phyloP scores from a whole-genome alignment of 2,113 vertebrate species.

The Pyxicephalus adspersus region DNA sequence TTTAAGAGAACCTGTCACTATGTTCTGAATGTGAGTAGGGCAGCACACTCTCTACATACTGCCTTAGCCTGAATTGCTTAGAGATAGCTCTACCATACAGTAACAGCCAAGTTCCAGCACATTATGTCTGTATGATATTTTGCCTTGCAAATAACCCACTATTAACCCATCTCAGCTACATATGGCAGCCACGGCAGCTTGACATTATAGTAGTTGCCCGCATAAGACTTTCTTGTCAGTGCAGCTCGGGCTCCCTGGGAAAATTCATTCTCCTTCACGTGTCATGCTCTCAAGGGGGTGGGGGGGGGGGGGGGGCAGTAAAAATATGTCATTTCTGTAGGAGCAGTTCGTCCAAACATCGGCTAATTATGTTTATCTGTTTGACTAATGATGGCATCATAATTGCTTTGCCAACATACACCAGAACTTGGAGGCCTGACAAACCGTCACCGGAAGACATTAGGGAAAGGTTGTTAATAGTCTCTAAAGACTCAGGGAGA shows the following conservation, averaged over 20 bases:
- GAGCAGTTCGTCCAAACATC: constrained; percentile 42
- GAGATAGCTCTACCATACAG: too few species aligned
- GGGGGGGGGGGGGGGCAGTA: constrained; percentile 2
- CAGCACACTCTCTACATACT: too few species aligned
- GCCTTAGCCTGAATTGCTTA: too few species aligned
- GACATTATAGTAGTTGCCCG: not conserved
- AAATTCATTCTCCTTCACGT: not conserved
- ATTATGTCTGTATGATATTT: too few species aligned
- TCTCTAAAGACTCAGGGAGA: constrained; percentile 15
- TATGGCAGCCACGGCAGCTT: not conserved
- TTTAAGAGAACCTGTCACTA: too few species aligned
- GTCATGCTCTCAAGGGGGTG: not conserved
- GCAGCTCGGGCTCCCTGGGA: not conserved
- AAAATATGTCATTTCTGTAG: constrained; percentile 46
- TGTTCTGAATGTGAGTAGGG: too few species aligned
- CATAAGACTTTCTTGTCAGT: not conserved
- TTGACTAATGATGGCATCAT: constrained; percentile 54
- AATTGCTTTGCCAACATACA: constrained; percentile 49
- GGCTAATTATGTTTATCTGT: constrained; percentile 57
- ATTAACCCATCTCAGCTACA: not conserved
- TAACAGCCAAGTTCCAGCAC: too few species aligned
- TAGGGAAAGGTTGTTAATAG: constrained; percentile 42
- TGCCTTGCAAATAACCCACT: not conserved
- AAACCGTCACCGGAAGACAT: constrained; percentile 48
- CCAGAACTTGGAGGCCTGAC: constrained; percentile 46